These are phyloP conservation scores for Drosophila kikkawai DNA, from an alignment of 1,140 invertebrate genomes.

Conservation along the genomic window DNA sequence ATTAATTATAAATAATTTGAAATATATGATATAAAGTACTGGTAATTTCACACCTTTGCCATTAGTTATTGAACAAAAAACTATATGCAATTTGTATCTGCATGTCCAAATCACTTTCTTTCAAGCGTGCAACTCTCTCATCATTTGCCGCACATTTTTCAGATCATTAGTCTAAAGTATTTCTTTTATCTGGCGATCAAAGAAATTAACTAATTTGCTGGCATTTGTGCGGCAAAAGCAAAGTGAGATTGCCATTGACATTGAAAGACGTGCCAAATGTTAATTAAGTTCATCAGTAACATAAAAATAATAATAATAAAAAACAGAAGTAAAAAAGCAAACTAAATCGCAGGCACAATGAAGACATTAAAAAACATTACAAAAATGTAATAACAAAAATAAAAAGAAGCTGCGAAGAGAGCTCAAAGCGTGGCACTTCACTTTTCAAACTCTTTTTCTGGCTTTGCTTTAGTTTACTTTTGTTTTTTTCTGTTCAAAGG, in stretches of 20 bases:
- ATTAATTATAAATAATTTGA: not conserved
- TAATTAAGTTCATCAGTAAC: conserved; percentile 70
- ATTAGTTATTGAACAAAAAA: conserved; percentile 5
- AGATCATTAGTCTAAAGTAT: conserved; percentile 44
- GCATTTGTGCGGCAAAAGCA: conserved; percentile 42
- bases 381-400: conserved; percentile 40
- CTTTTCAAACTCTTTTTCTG: conserved; percentile 19
- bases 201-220: conserved; percentile 69
- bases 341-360: conserved; percentile 34
- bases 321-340: conserved; percentile 8
- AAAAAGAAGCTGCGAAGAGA: conserved; percentile 61
- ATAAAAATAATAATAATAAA: conserved; percentile 41
- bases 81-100: conserved; percentile 14
- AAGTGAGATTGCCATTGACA: conserved; percentile 68
- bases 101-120: conserved; percentile 44
- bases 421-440: conserved; percentile 31
- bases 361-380: conserved; percentile 60
- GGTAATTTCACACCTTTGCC: not conserved
- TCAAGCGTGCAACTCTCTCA: conserved; percentile 27
- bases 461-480: conserved; percentile 6
- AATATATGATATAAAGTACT: not conserved
- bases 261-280: conserved; percentile 73
- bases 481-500: conserved; percentile 42
- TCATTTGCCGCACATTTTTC: conserved; percentile 44
- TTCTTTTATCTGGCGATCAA: conserved; percentile 38